A percentile compares a stretch with the other conserved stretches of the same genome.
phyloP scores from a whole-genome alignment of 2,797 vertebrate genomes.

The Cichlasoma orientale region DNA sequence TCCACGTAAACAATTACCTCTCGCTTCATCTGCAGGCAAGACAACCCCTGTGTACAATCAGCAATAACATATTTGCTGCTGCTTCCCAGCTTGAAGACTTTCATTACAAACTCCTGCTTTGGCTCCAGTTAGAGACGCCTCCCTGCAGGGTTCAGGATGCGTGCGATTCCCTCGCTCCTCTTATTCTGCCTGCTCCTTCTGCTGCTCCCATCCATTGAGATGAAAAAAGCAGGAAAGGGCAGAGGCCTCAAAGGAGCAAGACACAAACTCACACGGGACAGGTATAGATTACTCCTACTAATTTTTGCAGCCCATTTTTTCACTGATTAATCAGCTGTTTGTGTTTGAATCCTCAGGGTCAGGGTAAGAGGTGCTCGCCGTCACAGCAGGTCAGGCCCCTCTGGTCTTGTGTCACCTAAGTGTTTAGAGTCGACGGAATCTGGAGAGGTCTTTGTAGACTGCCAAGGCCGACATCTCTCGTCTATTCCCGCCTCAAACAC shows the following conservation, averaged over 20 bases:
- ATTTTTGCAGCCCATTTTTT: neutral
- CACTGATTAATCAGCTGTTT: neutral
- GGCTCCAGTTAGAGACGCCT: slow-evolving; percentile 56
- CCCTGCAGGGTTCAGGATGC: slow-evolving; percentile 61
- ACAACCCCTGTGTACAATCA: slow-evolving; percentile 58
- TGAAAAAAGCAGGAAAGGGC: slow-evolving; percentile 73
- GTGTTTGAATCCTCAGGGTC: slow-evolving; percentile 20
- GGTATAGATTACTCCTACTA: slow-evolving; percentile 36
- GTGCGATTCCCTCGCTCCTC: slow-evolving; percentile 56
- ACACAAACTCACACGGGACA: slow-evolving; percentile 57
- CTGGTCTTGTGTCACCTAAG: slow-evolving; percentile 74
- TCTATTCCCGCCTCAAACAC: slow-evolving; percentile 74
- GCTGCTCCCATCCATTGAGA: slow-evolving; percentile 77
- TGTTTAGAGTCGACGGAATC: slow-evolving; percentile 86
- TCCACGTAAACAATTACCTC: slow-evolving; percentile 35
- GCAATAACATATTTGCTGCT: slow-evolving; percentile 42
- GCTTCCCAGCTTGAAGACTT: slow-evolving; percentile 45
- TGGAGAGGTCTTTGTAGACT: slow-evolving; percentile 88
- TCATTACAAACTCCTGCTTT: slow-evolving; percentile 50
- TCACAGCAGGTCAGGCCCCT: slow-evolving; percentile 64
- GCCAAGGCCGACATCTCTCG: slow-evolving; percentile 86
- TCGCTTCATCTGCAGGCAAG: slow-evolving; percentile 1
- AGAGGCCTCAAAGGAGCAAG: slow-evolving; percentile 69
- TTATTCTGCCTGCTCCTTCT: slow-evolving; percentile 82
- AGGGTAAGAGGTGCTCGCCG: slow-evolving; percentile 46